Percentiles rank a stretch among this genome's conserved stretches.
Evolutionary conservation across 1,140 invertebrate genomes (phyloP).

Genomic region (Ephestia elutella): DNA sequence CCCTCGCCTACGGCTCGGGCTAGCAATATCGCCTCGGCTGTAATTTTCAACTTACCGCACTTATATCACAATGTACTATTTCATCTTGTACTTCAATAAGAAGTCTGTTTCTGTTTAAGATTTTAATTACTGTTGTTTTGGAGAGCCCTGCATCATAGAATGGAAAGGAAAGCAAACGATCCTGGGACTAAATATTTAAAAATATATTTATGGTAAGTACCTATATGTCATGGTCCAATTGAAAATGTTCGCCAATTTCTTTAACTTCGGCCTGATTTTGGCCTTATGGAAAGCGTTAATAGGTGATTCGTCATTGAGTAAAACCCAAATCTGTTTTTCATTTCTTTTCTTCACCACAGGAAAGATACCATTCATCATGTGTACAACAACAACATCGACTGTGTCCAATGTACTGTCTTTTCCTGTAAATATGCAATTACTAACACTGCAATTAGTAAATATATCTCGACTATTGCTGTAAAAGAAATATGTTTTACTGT

Average conservation of each 20-base stretch:
- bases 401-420: conserved; percentile 27
- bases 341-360: conserved; percentile 33
- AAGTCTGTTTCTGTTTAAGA: too few relatives aligned
- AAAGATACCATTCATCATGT: conserved; percentile 41
- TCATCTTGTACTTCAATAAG: too few relatives aligned
- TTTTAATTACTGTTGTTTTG: too few relatives aligned
- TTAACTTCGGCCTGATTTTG: conserved; percentile 18
- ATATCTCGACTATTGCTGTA: conserved; percentile 27
- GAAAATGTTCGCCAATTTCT: conserved; percentile 76
- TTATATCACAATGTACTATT: too few relatives aligned
- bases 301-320: conserved; percentile 52
- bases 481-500: conserved; percentile 12
- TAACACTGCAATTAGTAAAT: conserved; percentile 45
- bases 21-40: too few relatives aligned
- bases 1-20: too few relatives aligned
- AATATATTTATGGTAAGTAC: conserved; percentile 21
- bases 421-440: conserved; percentile 48
- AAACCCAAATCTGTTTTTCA: conserved; percentile 48
- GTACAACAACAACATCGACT: conserved; percentile 51
- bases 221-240: conserved; percentile 88
- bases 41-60: too few relatives aligned
- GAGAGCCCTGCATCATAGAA: too few relatives aligned
- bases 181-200: too few relatives aligned
- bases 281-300: conserved; percentile 38
- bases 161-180: too few relatives aligned